phyloP scores from a whole-genome alignment of 2,888 invertebrate species.

The Sceliomorpha sp. region DNA sequence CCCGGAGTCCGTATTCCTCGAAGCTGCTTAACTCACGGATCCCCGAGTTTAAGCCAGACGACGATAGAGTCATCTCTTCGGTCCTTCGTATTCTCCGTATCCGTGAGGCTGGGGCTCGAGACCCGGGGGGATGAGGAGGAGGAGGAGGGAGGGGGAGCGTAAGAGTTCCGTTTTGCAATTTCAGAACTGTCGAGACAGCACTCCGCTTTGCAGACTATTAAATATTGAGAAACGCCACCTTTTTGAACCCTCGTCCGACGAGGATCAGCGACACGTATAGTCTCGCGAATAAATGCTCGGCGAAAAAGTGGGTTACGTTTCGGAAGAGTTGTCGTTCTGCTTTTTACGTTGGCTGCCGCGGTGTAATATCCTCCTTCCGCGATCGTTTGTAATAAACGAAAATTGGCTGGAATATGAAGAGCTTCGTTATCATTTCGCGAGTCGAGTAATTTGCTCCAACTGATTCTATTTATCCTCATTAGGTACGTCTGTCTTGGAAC shows the following conservation, averaged over 20 bases:
- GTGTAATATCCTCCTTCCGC: too few relatives aligned
- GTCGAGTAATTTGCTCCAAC: too few relatives aligned
- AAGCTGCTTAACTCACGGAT: slow-evolving; percentile 65
- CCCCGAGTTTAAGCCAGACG: slow-evolving; percentile 61
- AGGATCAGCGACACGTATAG: slow-evolving; percentile 46
- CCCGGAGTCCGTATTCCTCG: slow-evolving; percentile 51
- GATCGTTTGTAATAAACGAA: too few relatives aligned
- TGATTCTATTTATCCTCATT: too few relatives aligned
- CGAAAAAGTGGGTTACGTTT: slow-evolving; percentile 37
- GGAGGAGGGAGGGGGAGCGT: slow-evolving; percentile 17
- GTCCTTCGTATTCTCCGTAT: slow-evolving; percentile 46
- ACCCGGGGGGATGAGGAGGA: slow-evolving; percentile 20
- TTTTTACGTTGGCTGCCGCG: slow-evolving; percentile 22
- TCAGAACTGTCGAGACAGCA: slow-evolving; percentile 79
- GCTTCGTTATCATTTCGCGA: too few relatives aligned
- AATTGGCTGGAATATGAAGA: too few relatives aligned
- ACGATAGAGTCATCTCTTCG: slow-evolving; percentile 46
- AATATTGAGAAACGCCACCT: slow-evolving; percentile 76
- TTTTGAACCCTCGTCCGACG: slow-evolving; percentile 56
- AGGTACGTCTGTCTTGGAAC: too few relatives aligned
- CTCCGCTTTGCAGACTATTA: slow-evolving; percentile 76
- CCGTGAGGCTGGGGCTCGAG: slow-evolving; percentile 38
- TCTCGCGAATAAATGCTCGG: slow-evolving; percentile 42
- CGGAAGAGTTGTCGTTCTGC: slow-evolving; percentile 29
- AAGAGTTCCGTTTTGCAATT: slow-evolving; percentile 73